Conservation (phyloP, 2,797 vertebrate species). For the Typhlichthys eigenmanni region DNA sequence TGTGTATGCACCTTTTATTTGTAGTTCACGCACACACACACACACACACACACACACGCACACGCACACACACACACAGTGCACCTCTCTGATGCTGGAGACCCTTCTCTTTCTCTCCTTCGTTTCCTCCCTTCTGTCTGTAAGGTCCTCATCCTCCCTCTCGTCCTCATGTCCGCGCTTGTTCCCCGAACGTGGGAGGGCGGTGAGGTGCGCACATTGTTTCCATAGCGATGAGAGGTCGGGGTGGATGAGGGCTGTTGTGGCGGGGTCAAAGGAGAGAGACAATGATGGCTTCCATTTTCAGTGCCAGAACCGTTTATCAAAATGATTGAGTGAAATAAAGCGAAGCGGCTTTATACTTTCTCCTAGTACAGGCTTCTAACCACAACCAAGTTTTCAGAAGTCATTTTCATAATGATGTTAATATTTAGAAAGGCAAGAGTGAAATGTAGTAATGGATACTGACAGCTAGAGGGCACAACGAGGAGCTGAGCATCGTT, state of each 20-base stretch:
- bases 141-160: conserved; percentile 31
- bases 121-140: conserved; percentile 56
- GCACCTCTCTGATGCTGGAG: conserved; percentile 66
- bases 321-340: too few species aligned
- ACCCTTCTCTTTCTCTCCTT: conserved; percentile 46
- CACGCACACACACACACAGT: conserved; percentile 14
- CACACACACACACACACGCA: conserved; percentile 20
- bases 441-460: conserved; percentile 3
- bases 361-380: too few species aligned
- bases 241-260: conserved; percentile 62
- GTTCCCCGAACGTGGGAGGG: conserved; percentile 28
- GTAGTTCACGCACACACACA: conserved; percentile 1
- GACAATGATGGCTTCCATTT: background rate
- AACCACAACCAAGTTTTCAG: too few species aligned
- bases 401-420: background rate
- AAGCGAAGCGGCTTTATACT: too few species aligned
- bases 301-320: too few species aligned
- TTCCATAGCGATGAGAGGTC: conserved; percentile 76
- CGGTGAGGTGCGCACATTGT: conserved; percentile 48
- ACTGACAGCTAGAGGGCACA: conserved; percentile 73
- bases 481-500: conserved; percentile 66
- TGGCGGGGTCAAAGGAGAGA: background rate
- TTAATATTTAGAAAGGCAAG: background rate
- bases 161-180: conserved; percentile 22
- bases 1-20: background rate